Conservation (phyloP, 2,888 invertebrate species). For the Therioaphis trifolii region DNA sequence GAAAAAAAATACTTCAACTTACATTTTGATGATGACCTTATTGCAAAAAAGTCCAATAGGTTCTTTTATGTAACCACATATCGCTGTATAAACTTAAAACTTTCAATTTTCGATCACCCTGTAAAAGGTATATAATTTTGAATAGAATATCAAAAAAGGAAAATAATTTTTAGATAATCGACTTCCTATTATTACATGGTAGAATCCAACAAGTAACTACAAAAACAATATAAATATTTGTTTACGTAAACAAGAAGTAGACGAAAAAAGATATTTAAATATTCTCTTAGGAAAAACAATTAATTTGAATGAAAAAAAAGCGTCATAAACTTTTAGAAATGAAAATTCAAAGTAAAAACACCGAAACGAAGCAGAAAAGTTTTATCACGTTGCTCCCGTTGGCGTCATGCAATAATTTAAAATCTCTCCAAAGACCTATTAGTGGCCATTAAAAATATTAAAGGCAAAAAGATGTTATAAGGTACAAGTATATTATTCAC, state of each 20-base stretch:
- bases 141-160: no score
- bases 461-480: neutral
- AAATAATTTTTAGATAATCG: constrained; percentile 9
- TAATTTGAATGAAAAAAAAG: constrained; percentile 37
- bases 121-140: no score
- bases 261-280: constrained; percentile 18
- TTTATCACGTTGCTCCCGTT: neutral
- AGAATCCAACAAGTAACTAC: neutral
- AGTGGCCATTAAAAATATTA: constrained; percentile 21
- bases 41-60: no score
- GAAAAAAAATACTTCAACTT: no score
- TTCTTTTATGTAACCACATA: no score
- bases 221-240: constrained; percentile 46
- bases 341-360: constrained; percentile 34
- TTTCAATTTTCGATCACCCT: no score
- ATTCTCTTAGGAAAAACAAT: neutral
- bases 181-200: constrained; percentile 14
- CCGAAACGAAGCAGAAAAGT: neutral
- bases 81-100: no score
- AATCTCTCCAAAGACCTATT: constrained; percentile 17
- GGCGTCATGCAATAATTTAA: constrained; percentile 13
- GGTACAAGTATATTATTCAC: neutral
- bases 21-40: no score
- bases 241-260: neutral
- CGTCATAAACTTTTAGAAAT: neutral